Evolutionary conservation across 2,113 vertebrate species (phyloP), one percentile per base, ranked within the genome.

Genomic region (Dunckerocampus dactyliophorus): DNA sequence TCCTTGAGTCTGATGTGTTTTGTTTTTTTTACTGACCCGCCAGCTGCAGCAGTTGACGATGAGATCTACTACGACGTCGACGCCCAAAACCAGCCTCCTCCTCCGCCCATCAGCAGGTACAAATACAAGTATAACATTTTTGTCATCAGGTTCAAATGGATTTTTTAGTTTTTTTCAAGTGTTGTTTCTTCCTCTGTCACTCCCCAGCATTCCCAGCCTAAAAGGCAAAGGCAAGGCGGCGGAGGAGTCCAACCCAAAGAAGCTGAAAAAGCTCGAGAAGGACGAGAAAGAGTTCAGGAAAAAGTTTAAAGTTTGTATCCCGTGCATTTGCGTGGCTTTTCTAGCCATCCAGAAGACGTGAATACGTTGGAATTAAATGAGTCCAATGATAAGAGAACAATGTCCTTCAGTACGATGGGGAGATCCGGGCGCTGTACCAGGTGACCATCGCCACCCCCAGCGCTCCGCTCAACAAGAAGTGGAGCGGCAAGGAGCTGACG

Each of bases 211-310:
- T 42, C 71, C 82, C 22, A 42, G 17, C 8, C 5, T 65, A 3
- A 89, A 77, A 63, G 31, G 58, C 43, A 90, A 82, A 77, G 20
- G 9, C 39, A 87, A 77, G 43, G 24, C 24, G 5, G 4, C 20
- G 8, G 83, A 85, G 12, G 82, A 87, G 14, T 54, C 62, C 17
- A 90, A 93, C 45, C 63, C 34, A 12, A 93, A 92, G 76, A 95
- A 91, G 56, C 77, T 88, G 70, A 96, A 95, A 75, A 95, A 89
- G 73, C 87, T 91, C 14, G 94, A 95, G 76, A 95, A 88, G 83
- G 94, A 97, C 74, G 95, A 96, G 77, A 96, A 93, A 81, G 94
- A 95, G 1, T 94, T 98, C 80, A 90, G 94, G 66, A 98, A 94
- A 89, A 97, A 93, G 77, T 96, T 97, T 81, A 95, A 93, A 88